Evolutionary conservation across 2,888 invertebrate genomes (phyloP), one percentile per base, ranked within the genome.

Genomic region (Drosophila eohydei): DNA sequence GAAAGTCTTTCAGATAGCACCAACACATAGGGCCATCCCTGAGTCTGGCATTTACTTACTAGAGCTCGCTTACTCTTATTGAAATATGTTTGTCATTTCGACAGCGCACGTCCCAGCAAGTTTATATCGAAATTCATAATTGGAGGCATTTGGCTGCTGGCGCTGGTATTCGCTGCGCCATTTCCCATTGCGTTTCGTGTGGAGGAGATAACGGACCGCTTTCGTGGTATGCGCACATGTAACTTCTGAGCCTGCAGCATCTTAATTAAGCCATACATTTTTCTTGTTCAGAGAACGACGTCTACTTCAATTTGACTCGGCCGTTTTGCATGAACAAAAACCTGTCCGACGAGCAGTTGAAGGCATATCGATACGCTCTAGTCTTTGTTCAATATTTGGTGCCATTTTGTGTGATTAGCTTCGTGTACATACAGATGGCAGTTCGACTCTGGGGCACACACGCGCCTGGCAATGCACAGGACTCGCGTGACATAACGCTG

Each of bases 381-480:
- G 94, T 94, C 21, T 92, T 94, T 73, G 92, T 94, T 9, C 94
- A 96, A 93, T 98, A 97, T 91, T 93, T 97, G 79, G 95, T 96
- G 50, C 98, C 97, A 0, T 94, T 97, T 78, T 94, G 95, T 80
- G 95, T 97, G 78, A 97, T 98, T 87, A 95, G 96, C 58, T 96
- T 95, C 89, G 97, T 97, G 14, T 98, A 98, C 92, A 95, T 93
- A 54, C 93, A 96, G 88, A 97, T 97, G 95, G 96, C 96, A 0
- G 94, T 95, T 85, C 95, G 95, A 80, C 93, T 97, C 36, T 97
- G 97, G 96, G 96, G 96, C 4, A 95, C 96, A 4, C 94, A 95
- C 52, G 95, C 96, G 1, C 97, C 97, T 0, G 97, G 97, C 6
- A 96, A 96, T 88, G 96, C 96, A 0, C 95, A 96, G 85, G 96